These are phyloP conservation scores for Morpho deidamia DNA, from an alignment of 2,888 invertebrate genomes.

Conservation along the genomic window DNA sequence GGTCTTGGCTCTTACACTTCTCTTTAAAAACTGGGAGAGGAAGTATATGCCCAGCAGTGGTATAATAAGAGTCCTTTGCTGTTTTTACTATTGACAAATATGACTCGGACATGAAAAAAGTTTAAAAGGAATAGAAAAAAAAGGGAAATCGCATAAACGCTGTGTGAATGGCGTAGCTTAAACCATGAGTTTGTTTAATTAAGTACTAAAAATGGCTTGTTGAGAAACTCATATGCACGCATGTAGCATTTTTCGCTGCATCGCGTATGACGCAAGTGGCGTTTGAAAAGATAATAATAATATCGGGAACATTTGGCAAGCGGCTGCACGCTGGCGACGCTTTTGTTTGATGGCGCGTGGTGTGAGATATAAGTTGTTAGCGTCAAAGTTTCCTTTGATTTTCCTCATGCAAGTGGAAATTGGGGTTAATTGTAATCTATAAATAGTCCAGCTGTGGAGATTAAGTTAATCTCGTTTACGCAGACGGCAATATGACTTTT, in stretches of 20 bases:
- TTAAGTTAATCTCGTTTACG: too few relatives aligned
- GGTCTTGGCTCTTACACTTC: too few relatives aligned
- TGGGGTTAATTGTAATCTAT: too few relatives aligned
- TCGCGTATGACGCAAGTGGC: constrained; percentile 34
- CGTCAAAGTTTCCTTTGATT: too few relatives aligned
- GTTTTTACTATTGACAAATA: too few relatives aligned
- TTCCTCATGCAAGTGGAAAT: too few relatives aligned
- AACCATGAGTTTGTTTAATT: not conserved
- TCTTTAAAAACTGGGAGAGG: too few relatives aligned
- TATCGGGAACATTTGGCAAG: constrained; percentile 61
- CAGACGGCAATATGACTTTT: too few relatives aligned
- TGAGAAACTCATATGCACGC: too few relatives aligned
- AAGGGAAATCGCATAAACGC: not conserved
- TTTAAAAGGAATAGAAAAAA: not conserved
- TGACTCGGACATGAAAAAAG: not conserved
- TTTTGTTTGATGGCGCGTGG: constrained; percentile 26
- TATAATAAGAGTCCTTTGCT: too few relatives aligned
- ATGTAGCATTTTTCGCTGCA: constrained; percentile 22
- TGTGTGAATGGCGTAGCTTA: not conserved
- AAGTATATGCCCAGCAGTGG: too few relatives aligned
- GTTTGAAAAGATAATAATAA: constrained; percentile 56
- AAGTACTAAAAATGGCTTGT: not conserved
- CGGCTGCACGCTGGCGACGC: constrained; percentile 27
- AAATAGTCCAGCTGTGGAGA: too few relatives aligned
- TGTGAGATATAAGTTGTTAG: not conserved